These are phyloP conservation scores for Ariopsis seemanni DNA, from an alignment of 2,113 vertebrate species.

Conservation along the genomic window DNA sequence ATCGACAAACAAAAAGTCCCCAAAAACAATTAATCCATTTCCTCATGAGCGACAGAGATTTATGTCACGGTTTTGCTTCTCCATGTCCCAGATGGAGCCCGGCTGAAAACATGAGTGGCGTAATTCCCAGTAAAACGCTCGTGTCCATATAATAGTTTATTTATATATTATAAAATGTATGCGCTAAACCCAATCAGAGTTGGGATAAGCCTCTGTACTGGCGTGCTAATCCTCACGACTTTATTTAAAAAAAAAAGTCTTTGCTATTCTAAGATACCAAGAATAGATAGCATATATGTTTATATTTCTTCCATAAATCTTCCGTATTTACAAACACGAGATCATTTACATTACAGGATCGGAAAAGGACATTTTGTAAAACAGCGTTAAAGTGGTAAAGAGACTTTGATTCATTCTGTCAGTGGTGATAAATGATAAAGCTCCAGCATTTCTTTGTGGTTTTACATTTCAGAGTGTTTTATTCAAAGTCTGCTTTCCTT, in stretches of 20 bases:
- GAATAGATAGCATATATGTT: constrained; percentile 75
- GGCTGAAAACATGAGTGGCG: too few species aligned
- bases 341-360: constrained; percentile 31
- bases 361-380: background rate
- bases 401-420: constrained; percentile 33
- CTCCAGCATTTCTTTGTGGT: constrained; percentile 30
- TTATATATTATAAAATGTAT: background rate
- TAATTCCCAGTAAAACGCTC: too few species aligned
- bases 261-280: constrained; percentile 52
- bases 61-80: too few species aligned
- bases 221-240: background rate
- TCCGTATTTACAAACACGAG: constrained; percentile 46
- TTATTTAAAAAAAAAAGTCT: background rate
- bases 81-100: too few species aligned
- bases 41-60: too few species aligned
- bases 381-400: constrained; percentile 40
- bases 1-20: too few species aligned
- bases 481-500: constrained; percentile 37
- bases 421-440: constrained; percentile 26
- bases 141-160: too few species aligned
- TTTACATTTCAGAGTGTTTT: constrained; percentile 26
- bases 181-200: background rate
- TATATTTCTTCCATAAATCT: constrained; percentile 67
- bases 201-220: background rate
- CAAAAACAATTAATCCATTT: too few species aligned